phyloP scores from a whole-genome alignment of 2,888 invertebrate genomes.

The Hanleya hanleyi region DNA sequence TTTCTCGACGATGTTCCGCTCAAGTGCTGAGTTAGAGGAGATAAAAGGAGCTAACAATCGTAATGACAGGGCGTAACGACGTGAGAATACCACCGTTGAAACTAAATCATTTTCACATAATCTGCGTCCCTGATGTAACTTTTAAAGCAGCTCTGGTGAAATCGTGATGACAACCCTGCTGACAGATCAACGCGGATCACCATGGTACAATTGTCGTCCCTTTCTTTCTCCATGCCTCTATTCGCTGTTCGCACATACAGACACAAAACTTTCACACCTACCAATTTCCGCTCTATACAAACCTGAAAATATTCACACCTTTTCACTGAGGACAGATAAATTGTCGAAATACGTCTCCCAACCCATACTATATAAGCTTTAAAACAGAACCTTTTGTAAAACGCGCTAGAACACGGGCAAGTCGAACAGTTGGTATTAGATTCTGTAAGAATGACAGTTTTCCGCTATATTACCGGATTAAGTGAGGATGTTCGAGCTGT shows the following conservation, averaged over 20 bases:
- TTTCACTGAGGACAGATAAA: not conserved
- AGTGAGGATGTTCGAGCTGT: too few species aligned
- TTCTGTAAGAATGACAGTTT: too few species aligned
- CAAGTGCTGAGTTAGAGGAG: too few species aligned
- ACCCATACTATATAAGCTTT: too few species aligned
- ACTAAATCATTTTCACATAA: constrained; percentile 1
- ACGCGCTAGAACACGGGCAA: too few species aligned
- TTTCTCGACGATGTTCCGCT: too few species aligned
- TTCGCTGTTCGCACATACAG: not conserved
- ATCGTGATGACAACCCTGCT: constrained; percentile 2
- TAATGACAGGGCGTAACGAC: not conserved
- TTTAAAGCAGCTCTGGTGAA: not conserved
- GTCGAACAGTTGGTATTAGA: too few species aligned
- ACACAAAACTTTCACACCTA: constrained; percentile 10
- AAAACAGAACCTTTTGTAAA: too few species aligned
- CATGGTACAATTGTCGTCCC: not conserved
- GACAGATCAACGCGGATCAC: too few species aligned
- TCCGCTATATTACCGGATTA: too few species aligned
- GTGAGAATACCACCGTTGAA: constrained; percentile 3
- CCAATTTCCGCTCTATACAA: not conserved
- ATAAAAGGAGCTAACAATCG: too few species aligned
- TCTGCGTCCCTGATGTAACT: not conserved
- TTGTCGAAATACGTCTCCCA: constrained; percentile 1
- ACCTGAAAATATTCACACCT: constrained; percentile 1
- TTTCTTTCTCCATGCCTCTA: not conserved